These are phyloP conservation scores for Felis chaus DNA, from an alignment of 2,113 vertebrate genomes.

Conservation along the genomic window DNA sequence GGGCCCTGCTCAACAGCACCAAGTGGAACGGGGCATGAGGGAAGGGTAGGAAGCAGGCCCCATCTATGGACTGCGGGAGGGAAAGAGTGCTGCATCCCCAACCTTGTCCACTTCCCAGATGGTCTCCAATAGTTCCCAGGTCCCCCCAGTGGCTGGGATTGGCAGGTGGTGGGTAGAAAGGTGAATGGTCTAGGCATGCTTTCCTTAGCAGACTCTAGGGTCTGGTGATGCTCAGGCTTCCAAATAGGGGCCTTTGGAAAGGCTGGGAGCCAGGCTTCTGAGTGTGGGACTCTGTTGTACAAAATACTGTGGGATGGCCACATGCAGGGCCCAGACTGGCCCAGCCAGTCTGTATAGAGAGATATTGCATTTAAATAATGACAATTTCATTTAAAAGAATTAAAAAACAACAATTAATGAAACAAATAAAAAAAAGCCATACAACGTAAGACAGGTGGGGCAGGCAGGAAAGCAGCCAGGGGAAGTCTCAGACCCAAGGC, in stretches of 20 bases:
- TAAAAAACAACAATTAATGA: conserved; percentile 70
- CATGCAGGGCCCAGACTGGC: background rate
- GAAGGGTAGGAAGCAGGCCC: conserved; percentile 68
- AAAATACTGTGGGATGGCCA: conserved; percentile 74
- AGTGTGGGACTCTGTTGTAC: conserved; percentile 60
- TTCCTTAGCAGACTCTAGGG: conserved; percentile 69
- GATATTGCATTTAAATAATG: conserved; percentile 82
- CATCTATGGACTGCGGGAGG: conserved; percentile 53
- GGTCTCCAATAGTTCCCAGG: conserved; percentile 53
- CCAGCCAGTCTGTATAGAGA: conserved; percentile 70
- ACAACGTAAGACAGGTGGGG: conserved; percentile 63
- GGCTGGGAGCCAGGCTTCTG: conserved; percentile 62
- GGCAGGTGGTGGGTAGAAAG: conserved; percentile 47
- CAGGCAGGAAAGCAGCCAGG: conserved; percentile 66
- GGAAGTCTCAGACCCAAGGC: conserved; percentile 59
- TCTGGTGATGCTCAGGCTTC: conserved; percentile 66
- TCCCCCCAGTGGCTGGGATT: conserved; percentile 47
- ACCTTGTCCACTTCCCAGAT: conserved; percentile 58
- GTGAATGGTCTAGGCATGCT: conserved; percentile 67
- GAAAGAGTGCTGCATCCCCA: background rate
- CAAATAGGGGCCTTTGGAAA: conserved; percentile 58
- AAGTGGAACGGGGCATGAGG: conserved; percentile 48
- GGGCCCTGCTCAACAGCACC: conserved; percentile 72
- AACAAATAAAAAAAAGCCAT: conserved; percentile 69
- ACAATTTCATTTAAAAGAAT: conserved; percentile 79